Evolutionary conservation across 2,113 vertebrate genomes (phyloP).

Genomic region (Gnathonemus longibarbis): DNA sequence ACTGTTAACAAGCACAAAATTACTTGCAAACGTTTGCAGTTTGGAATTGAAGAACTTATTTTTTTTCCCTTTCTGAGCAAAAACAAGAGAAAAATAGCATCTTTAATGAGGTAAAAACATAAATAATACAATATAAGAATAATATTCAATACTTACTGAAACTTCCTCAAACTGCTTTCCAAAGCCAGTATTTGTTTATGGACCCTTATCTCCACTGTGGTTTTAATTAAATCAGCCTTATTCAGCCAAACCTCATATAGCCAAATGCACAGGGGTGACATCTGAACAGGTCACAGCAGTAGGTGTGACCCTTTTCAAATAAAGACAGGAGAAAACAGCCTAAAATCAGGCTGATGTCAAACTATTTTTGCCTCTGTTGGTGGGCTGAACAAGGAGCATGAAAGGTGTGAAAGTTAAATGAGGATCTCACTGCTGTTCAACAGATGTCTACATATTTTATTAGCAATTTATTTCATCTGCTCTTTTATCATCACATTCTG

Average conservation of each 20-base stretch:
- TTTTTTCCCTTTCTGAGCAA: background rate
- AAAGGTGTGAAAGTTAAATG: conserved; percentile 39
- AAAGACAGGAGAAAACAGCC: background rate
- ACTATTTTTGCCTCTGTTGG: background rate
- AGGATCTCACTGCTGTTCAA: conserved; percentile 44
- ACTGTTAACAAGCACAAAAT: background rate
- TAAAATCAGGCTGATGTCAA: background rate
- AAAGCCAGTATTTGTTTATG: background rate
- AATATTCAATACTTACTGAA: background rate
- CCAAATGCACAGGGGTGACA: background rate
- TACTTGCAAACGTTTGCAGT: background rate
- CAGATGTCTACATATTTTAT: conserved; percentile 47
- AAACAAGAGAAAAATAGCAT: background rate
- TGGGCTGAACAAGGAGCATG: background rate
- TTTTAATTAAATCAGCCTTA: background rate
- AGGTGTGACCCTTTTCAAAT: background rate
- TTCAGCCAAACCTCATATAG: background rate
- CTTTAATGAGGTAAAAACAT: background rate
- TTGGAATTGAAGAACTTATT: background rate
- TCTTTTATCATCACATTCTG: conserved; percentile 38
- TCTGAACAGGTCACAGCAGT: background rate
- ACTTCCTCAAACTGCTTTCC: background rate
- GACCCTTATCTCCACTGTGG: too few relatives aligned
- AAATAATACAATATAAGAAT: background rate
- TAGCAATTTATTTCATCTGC: conserved; percentile 43